Evolutionary conservation across 2,888 invertebrate genomes (phyloP), one percentile per base, ranked within the genome.

Genomic region (Drosophila melanosoma): DNA sequence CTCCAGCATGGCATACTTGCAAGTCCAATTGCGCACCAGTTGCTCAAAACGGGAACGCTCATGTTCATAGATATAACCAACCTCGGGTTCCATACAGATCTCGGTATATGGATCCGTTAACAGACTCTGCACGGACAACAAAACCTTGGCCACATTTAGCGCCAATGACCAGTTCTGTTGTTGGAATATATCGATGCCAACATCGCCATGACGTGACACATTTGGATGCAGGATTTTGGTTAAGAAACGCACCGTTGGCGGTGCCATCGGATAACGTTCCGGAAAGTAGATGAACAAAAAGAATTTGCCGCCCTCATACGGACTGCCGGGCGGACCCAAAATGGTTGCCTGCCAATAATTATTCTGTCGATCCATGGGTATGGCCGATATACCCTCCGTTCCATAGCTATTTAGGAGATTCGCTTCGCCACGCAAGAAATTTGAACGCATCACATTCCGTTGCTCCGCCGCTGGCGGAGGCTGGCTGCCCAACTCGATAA

Each of bases 91-190:
- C 98, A 98, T 98, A 89, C 97, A 98, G 11, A 97, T 96, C 91
- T 96, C 95, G 84, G 97, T 97, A 90, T 96, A 98, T 0, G 98
- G 98, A 94, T 98, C 98, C 0, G 97, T 98, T 68, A 98, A 94
- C 70, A 98, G 94, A 87, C 97, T 97, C 94, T 98, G 97, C 76
- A 98, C 96, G 61, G 97, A 97, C 72, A 98, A 95, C 82, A 98
- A 95, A 69, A 98, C 96, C 92, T 97, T 98, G 80, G 97, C 96
- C 90, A 98, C 96, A 49, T 98, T 98, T 76, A 98, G 94, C 1
- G 98, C 98, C 73, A 98, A 94, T n/a, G 98, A 98, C 98, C 98
- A 99, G 94, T 99, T 99, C 94, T 98, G 97, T 89, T 97, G 97
- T 89, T 97, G 97, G 83, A 99, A 97, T 12, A 97, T 98, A 94